Percentiles rank a stretch among this genome's conserved stretches.
phyloP scores from a whole-genome alignment of 1,140 invertebrate genomes.

The Drosophila erecta region DNA sequence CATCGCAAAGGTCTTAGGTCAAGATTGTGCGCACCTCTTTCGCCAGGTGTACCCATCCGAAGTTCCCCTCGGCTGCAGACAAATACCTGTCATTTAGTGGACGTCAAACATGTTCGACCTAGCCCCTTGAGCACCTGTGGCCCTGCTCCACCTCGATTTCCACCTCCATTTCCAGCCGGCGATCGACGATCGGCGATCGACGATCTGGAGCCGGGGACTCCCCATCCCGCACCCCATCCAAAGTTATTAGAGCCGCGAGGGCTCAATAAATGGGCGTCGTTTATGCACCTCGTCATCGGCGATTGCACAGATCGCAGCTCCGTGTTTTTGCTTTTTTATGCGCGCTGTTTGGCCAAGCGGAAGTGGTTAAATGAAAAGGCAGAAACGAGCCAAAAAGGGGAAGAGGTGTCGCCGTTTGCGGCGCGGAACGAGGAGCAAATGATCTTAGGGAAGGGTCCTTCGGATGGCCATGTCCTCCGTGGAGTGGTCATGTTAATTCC shows the following conservation, averaged over 20 bases:
- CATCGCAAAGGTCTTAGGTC: too few species aligned
- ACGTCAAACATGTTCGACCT: constrained; percentile 70
- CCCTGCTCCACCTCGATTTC: constrained; percentile 9
- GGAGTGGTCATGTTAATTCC: constrained; percentile 28
- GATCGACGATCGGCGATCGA: constrained; percentile 35
- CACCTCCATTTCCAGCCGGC: constrained; percentile 9
- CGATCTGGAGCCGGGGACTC: constrained; percentile 12
- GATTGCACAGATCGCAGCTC: constrained; percentile 70
- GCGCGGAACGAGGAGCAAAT: constrained; percentile 28
- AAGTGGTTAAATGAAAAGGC: constrained; percentile 72
- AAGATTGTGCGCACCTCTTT: background rate
- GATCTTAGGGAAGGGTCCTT: constrained; percentile 19
- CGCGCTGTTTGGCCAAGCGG: constrained; percentile 54
- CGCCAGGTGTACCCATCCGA: constrained; percentile 4
- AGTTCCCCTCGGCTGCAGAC: constrained; percentile 48
- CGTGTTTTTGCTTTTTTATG: constrained; percentile 27
- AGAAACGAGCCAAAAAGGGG: constrained; percentile 20
- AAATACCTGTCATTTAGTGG: constrained; percentile 79
- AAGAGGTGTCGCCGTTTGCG: constrained; percentile 36
- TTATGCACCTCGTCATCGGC: constrained; percentile 82
- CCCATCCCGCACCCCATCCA: constrained; percentile 20
- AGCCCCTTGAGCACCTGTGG: constrained; percentile 28
- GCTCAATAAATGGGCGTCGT: constrained; percentile 82
- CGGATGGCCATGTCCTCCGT: background rate
- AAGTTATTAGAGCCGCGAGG: constrained; percentile 73